Evolutionary conservation across 2,888 invertebrate genomes (phyloP).

Genomic region (Vannuccia rotundouncinata): DNA sequence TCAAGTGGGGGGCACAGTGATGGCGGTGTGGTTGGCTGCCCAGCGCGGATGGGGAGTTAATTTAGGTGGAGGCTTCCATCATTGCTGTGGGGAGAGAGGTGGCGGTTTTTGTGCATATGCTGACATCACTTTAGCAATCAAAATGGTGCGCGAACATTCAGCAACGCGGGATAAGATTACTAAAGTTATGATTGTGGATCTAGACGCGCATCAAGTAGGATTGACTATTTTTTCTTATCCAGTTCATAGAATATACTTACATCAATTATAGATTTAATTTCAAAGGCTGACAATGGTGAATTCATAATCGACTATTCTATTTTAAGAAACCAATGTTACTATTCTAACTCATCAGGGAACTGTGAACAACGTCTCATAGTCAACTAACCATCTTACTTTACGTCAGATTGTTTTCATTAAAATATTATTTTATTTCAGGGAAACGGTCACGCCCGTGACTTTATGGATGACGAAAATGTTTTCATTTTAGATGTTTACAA

Average conservation of each 20-base stretch:
- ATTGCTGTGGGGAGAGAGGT: constrained; percentile 69
- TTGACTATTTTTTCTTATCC: not conserved
- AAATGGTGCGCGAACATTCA: constrained; percentile 60
- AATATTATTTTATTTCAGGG: constrained; percentile 65
- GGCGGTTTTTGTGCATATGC: constrained; percentile 86
- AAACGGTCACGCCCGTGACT: constrained; percentile 78
- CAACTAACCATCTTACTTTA: no score
- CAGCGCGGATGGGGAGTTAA: constrained; percentile 81
- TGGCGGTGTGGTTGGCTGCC: constrained; percentile 74
- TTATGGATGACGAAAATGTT: constrained; percentile 65
- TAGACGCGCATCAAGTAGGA: constrained; percentile 79
- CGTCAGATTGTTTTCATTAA: not conserved
- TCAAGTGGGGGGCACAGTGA: constrained; percentile 70
- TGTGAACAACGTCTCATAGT: no score
- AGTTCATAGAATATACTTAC: no score
- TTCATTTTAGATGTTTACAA: constrained; percentile 83
- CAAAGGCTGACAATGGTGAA: no score
- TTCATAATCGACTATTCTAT: no score
- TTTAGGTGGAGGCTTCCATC: constrained; percentile 84
- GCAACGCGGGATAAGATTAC: constrained; percentile 55
- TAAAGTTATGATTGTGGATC: constrained; percentile 72
- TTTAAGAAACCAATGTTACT: no score
- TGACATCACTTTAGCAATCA: constrained; percentile 73
- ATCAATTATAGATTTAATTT: no score
- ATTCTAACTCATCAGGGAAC: no score